These are phyloP conservation scores for Pachycephus smyrnensis DNA, from an alignment of 2,888 invertebrate genomes.

Conservation along the genomic window DNA sequence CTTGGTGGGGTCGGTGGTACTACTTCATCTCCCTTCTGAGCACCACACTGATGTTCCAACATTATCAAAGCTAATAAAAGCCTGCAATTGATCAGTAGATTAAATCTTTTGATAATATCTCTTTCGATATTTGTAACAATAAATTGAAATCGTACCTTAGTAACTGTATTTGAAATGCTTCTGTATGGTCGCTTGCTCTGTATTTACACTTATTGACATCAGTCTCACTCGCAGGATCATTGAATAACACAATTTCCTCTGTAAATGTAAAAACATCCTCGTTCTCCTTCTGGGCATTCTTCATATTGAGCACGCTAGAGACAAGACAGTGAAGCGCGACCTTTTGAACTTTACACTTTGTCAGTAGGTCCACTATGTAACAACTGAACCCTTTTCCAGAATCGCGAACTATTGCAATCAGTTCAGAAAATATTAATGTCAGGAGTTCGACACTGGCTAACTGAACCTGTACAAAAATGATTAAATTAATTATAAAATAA, in stretches of 20 bases:
- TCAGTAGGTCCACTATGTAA: slow-evolving; percentile 80
- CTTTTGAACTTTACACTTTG: slow-evolving; percentile 86
- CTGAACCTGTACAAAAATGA: slow-evolving; percentile 71
- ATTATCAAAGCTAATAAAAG: slow-evolving; percentile 79
- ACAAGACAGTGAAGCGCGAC: slow-evolving; percentile 84
- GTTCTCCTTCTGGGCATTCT: slow-evolving; percentile 61
- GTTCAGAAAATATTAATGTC: slow-evolving; percentile 77
- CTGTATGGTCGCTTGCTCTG: slow-evolving; percentile 73
- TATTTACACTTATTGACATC: slow-evolving; percentile 71
- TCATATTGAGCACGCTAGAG: slow-evolving; percentile 77
- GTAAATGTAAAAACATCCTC: slow-evolving; percentile 75
- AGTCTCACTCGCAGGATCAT: slow-evolving; percentile 70
- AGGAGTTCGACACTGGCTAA: slow-evolving; percentile 81
- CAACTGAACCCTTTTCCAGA: slow-evolving; percentile 82
- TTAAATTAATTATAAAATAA: slow-evolving; percentile 8
- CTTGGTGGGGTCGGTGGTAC: slow-evolving; percentile 40
- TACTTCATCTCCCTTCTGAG: slow-evolving; percentile 68
- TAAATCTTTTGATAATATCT: background rate
- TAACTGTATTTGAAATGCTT: slow-evolving; percentile 78
- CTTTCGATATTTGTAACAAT: background rate
- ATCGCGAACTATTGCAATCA: slow-evolving; percentile 80
- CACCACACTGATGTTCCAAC: slow-evolving; percentile 78
- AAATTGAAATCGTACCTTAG: slow-evolving; percentile 65
- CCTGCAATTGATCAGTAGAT: slow-evolving; percentile 54
- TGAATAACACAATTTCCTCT: slow-evolving; percentile 80